Evolutionary conservation across 2,888 invertebrate genomes (phyloP).

Genomic region (Bedellia somnulentella): DNA sequence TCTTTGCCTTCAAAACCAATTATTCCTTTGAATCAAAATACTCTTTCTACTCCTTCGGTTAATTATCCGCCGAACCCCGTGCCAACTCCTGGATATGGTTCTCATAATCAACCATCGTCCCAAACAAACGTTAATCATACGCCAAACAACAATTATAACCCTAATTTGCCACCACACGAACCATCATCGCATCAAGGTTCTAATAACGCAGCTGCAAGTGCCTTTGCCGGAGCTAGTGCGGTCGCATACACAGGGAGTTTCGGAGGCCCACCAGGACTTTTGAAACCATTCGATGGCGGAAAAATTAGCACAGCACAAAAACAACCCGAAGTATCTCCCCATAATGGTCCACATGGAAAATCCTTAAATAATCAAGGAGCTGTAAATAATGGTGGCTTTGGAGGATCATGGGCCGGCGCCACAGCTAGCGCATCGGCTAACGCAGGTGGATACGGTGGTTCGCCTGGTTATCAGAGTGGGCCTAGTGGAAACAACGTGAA

Average conservation of each 20-base stretch:
- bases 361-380: neutral
- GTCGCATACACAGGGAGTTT: constrained; percentile 39
- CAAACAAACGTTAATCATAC: too few species aligned
- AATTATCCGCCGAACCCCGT: neutral
- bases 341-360: too few species aligned
- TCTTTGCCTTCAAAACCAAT: constrained; percentile 6
- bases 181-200: neutral
- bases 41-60: neutral
- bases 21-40: constrained; percentile 2
- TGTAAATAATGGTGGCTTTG: neutral
- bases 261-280: constrained; percentile 43
- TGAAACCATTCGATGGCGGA: constrained; percentile 32
- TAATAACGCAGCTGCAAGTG: constrained; percentile 13
- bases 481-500: constrained; percentile 22
- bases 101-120: neutral
- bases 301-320: constrained; percentile 14
- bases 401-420: constrained; percentile 12
- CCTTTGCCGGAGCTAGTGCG: constrained; percentile 22
- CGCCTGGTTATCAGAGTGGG: constrained; percentile 12
- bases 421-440: constrained; percentile 12
- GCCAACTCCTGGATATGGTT: neutral
- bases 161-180: neutral
- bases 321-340: constrained; percentile 1
- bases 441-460: constrained; percentile 10
- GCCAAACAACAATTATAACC: neutral